Evolutionary conservation across 2,888 invertebrate genomes (phyloP).

Genomic region (Euspilapteryx auroguttella): DNA sequence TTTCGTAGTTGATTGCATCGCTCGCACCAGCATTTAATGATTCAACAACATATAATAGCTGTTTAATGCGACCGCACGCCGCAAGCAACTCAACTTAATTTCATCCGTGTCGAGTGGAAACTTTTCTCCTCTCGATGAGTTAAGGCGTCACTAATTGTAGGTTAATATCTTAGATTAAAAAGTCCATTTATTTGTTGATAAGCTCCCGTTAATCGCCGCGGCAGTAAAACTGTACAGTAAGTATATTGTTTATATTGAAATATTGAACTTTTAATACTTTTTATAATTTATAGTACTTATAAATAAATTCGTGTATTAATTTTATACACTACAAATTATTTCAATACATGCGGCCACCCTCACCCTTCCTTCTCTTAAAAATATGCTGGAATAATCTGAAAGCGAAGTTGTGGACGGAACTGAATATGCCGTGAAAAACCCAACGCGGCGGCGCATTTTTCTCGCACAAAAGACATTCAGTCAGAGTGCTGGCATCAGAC

Average conservation of each 20-base stretch:
- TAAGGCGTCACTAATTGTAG: conserved; percentile 34
- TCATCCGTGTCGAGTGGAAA: too few species aligned
- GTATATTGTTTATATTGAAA: too few species aligned
- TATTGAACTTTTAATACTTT: too few species aligned
- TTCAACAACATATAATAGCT: too few species aligned
- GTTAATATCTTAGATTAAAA: conserved; percentile 26
- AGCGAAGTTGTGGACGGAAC: conserved; percentile 10
- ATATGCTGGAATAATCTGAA: too few species aligned
- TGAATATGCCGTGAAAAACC: conserved; percentile 49
- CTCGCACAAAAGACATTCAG: conserved; percentile 4
- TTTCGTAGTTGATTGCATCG: too few species aligned
- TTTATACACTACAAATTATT: too few species aligned
- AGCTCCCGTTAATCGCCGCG: conserved; percentile 13
- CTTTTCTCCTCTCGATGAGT: conserved; percentile 24
- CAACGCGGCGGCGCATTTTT: conserved; percentile 34
- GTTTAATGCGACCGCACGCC: too few species aligned
- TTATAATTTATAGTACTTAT: conserved; percentile 18
- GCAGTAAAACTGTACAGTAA: conserved; percentile 16
- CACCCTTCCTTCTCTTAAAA: too few species aligned
- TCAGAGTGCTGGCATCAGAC: conserved; percentile 1
- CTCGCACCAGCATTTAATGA: too few species aligned
- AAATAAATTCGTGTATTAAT: not conserved
- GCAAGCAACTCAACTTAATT: too few species aligned
- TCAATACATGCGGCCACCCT: too few species aligned
- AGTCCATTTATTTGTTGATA: conserved; percentile 18